Evolutionary conservation across 1,140 invertebrate genomes (phyloP), one percentile per base, ranked within the genome.

Genomic region (Drosophila nigrodunni): DNA sequence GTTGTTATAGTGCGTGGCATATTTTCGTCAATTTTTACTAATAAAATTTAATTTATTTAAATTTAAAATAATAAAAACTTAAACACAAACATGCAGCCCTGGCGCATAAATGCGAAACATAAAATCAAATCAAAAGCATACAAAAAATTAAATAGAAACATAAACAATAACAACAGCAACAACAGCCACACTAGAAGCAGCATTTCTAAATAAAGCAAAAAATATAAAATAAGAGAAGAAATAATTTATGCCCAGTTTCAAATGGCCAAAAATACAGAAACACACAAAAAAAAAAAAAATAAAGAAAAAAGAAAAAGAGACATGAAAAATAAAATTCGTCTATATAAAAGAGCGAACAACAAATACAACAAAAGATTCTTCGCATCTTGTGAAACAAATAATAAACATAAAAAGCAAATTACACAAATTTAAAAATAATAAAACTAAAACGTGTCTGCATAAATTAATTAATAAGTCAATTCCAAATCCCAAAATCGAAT

Each of bases 401-500:
- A 74, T 62, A 60, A 54, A 77, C 61, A 74, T 58, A 69, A 62
- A 78, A 76, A 69, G 72, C 85, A 90, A 88, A 88, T 88, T 88
- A 90, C 86, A 89, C 86, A 85, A 81, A 89, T 89, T 89, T 90
- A 76, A 74, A 89, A 89, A 89, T 90, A 89, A 89, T 89, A 89
- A 90, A 89, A 89, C 85, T 89, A 90, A 92, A 92, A 92, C 90
- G 90, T 92, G 90, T 92, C 78, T 92, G 90, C 90, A 92, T 92
- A 92, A 92, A 92, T 92, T 92, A 92, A 92, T 92, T 92, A 92
- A 92, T 92, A 92, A 92, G 82, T 87, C 82, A 85, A 90, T 77
- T 88, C 46, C 80, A 71, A 88, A 70, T 64, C 39, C 58, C 3
- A 30, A 30, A 39, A 74, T 21, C 18, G 18, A 64, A 74, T 58